These are phyloP conservation scores for Varanus komodoensis DNA, from an alignment of 2,113 vertebrate species.

Conservation along the genomic window DNA sequence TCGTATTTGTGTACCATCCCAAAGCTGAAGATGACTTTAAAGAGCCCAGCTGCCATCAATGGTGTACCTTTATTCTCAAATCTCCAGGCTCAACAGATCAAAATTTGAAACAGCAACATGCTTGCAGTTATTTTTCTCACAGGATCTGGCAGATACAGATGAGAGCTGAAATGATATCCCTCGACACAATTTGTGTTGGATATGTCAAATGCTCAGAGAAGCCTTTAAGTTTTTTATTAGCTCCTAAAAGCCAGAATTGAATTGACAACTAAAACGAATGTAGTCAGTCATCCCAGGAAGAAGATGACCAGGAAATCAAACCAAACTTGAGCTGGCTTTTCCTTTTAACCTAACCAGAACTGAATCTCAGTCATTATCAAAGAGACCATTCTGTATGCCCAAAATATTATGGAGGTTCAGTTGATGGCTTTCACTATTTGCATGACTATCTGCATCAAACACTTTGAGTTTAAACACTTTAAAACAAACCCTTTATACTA, in stretches of 20 bases:
- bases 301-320: neutral
- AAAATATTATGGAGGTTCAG: too few relatives aligned
- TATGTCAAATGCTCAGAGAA: constrained; percentile 57
- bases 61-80: neutral
- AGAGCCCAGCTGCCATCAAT: neutral
- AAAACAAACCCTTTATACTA: neutral
- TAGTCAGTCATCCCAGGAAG: neutral
- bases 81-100: neutral
- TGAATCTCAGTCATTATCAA: constrained; percentile 3
- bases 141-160: constrained; percentile 55
- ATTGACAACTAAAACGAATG: neutral
- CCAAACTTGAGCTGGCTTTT: neutral
- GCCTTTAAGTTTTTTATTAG: constrained; percentile 53
- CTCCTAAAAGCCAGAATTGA: constrained; percentile 30
- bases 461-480: neutral
- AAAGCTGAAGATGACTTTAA: neutral
- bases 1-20: too few relatives aligned
- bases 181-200: constrained; percentile 58
- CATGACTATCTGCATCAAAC: neutral
- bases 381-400: too few relatives aligned
- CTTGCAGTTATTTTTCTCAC: constrained; percentile 53
- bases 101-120: constrained; percentile 7
- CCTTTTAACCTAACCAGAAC: neutral
- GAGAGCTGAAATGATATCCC: constrained; percentile 58
- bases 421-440: neutral